Conservation (phyloP, 2,113 vertebrate species). For the Xenus cinereus region DNA sequence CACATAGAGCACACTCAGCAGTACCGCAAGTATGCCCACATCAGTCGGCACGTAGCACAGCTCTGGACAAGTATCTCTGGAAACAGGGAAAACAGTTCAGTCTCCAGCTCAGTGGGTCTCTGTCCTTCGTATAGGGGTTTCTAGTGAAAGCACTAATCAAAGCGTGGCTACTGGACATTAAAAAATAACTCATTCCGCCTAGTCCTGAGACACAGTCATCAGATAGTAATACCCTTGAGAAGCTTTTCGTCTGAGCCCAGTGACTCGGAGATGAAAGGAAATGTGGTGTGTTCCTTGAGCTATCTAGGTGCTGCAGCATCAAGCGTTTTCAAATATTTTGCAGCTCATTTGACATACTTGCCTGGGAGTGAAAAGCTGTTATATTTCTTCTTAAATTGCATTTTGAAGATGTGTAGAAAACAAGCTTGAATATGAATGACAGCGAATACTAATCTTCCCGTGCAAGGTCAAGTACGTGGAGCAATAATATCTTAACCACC, state of each 20-base stretch:
- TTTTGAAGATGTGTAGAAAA: neutral
- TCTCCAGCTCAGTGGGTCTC: neutral
- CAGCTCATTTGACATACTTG: neutral
- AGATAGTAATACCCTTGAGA: neutral
- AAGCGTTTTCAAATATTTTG: neutral
- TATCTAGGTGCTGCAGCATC: neutral
- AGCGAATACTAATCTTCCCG: neutral
- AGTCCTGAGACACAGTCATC: neutral
- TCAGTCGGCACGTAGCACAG: fast-evolving
- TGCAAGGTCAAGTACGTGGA: neutral
- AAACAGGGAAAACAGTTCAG: neutral
- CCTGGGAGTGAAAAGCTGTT: neutral
- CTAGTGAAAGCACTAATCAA: neutral
- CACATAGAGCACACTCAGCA: neutral
- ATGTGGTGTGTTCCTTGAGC: neutral
- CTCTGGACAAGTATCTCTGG: neutral
- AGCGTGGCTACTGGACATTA: neutral
- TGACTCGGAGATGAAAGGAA: neutral
- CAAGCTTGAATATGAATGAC: neutral
- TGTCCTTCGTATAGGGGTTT: neutral
- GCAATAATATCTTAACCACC: neutral
- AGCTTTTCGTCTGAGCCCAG: neutral
- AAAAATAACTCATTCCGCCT: neutral
- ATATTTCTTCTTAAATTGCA: neutral
- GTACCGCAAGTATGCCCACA: neutral